Conservation (phyloP, 2,113 vertebrate species). For the Sinocyclocheilus grahami region DNA sequence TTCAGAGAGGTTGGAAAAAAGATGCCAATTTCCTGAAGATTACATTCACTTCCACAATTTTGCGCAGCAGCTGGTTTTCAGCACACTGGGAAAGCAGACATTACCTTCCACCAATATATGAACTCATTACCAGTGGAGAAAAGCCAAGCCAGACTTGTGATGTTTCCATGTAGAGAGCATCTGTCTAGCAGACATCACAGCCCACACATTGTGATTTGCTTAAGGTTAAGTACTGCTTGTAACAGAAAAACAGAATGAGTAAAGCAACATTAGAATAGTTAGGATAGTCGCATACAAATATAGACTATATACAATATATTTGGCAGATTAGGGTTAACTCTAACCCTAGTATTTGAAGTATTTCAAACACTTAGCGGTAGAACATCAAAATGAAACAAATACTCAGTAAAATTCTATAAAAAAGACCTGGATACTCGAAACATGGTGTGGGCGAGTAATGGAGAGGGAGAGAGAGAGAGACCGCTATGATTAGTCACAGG, state of each 20-base stretch:
- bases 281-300: not conserved
- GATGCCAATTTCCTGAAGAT: not conserved
- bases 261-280: not conserved
- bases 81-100: not conserved
- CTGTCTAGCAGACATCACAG: not conserved
- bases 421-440: not conserved
- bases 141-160: not conserved
- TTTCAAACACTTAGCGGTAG: not conserved
- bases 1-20: not conserved
- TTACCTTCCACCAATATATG: not conserved
- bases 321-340: not conserved
- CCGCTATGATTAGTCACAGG: not conserved
- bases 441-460: not conserved
- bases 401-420: not conserved
- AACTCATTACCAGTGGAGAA: constrained; percentile 26
- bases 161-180: constrained; percentile 5
- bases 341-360: not conserved
- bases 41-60: not conserved
- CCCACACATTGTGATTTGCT: constrained; percentile 20
- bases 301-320: not conserved
- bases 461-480: not conserved
- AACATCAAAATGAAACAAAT: constrained; percentile 5
- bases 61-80: not conserved
- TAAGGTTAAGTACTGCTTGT: constrained; percentile 14
- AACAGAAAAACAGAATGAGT: not conserved